Evolutionary conservation across 2,888 invertebrate genomes (phyloP), one percentile per base, ranked within the genome.

Genomic region (Sarcophaga carnaria): DNA sequence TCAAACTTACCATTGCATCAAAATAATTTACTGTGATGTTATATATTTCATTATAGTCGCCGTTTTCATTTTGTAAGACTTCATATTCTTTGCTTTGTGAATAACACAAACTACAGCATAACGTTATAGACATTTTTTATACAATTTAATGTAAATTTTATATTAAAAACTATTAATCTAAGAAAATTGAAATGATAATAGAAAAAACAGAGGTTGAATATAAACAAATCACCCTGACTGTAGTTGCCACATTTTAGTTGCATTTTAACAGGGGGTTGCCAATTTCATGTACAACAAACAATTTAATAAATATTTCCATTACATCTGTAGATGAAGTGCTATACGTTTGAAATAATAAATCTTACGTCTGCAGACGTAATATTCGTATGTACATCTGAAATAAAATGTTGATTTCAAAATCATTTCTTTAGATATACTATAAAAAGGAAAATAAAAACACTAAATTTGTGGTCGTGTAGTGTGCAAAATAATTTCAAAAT

Each of bases 11-110:
- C n/a, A 64, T 66, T 67, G 25, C 5, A 70, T 87, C 87, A 76
- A 87, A 87, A 76, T 87, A 87, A 80, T 84, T 87, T 6, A 87
- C 84, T 27, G 87, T 84, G 2, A 79, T 87, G 59, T 87, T 84
- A 64, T 87, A 87, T 0, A 87, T 69, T 37, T 79, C 81, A 69
- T 87, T 87, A n/a, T 79, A 59, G 3, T 81, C 76, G 0, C 87
- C 87, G 0, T 59, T 71, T 25, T 87, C 87, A 27, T 84, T 82
- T 27, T 79, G 84, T 8, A 87, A 27, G 10, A 63, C 5, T 79
- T 84, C 72, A 27, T 84, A 87, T 59, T 84, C 78, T 8, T 22
- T 64, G 17, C 79, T 69, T 1, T 66, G 47, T n/a, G 75, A 17
- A 47, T 47, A 87, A 69, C 87, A 87, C 20, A 87, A 79, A 63